A percentile compares a stretch with the other conserved stretches of the same genome.
These are phyloP conservation scores for Cathartes aura DNA, from an alignment of 2,113 vertebrate species.

Conservation along the genomic window DNA sequence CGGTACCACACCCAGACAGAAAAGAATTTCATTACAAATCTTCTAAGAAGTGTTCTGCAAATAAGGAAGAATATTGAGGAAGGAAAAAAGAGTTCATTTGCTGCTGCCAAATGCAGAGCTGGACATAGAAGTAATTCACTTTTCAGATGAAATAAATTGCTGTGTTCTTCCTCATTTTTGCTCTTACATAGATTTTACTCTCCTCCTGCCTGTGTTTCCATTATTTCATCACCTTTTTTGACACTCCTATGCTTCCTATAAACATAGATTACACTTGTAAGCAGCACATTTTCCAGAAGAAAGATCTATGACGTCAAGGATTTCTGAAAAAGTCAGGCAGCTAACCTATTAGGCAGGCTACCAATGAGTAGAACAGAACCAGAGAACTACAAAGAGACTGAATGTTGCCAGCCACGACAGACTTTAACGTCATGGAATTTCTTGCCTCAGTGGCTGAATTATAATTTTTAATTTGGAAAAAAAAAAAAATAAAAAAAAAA, in stretches of 20 bases:
- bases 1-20: fast-evolving
- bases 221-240: not conserved
- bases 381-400: not conserved
- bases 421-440: not conserved
- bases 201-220: not conserved
- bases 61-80: not conserved
- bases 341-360: not conserved
- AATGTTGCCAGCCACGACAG: not conserved
- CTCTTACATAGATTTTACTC: not conserved
- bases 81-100: not conserved
- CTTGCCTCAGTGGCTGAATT: not conserved
- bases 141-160: not conserved
- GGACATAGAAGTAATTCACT: not conserved
- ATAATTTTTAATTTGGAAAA: not conserved
- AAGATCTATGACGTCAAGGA: not conserved
- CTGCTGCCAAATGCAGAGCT: not conserved
- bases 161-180: not conserved
- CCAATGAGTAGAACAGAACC: not conserved
- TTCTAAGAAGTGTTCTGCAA: not conserved
- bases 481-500: not conserved
- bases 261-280: not conserved
- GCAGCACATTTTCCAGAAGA: not conserved
- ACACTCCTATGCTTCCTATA: not conserved
- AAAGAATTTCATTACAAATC: not conserved
- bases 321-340: not conserved